Base-by-base conservation (phyloP, 2,113 vertebrate genomes). In the Rhinoptilus africanus region DNA sequence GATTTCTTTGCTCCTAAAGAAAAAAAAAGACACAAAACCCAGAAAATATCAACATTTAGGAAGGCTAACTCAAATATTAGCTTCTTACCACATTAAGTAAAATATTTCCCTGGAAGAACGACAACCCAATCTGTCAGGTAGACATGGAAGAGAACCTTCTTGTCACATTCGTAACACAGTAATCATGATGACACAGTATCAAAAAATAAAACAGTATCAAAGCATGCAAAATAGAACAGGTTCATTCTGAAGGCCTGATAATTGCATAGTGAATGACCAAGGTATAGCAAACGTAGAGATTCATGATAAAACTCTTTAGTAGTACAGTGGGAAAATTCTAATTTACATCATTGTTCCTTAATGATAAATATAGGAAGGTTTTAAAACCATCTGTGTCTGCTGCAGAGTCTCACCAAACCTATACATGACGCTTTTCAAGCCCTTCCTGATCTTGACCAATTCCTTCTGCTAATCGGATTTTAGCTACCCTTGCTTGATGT, bases 1-100 rank as follows among this genome's bases (percentile, higher is more conserved):
- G 99, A 98, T 89, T 99, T 99, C 98, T 98, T 98, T 79, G 99
- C 37, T 20, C 99, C 99, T 99, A 92, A 69, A 92, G 87, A 85
- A 87, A 34, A 67, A 26, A 2, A 64, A 4, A 68, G 5, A 72
- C 3, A 77, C 2, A 47, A 21, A 76, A 9, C 9, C 9, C 39
- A 90, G 37, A 73, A 72, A 48, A 64, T 0, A 59, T 35, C 37
- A 92, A 47, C 9, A 53, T 32, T 69, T 72, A 57, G 22, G 13
- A 91, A 91, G 43, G 30, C 20, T 83, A 81, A 74, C 26, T 84
- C 35, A 83, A 54, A 41, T 34, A 78, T 15, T 21, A 60, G 15
- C 13, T 56, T 72, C 7, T 66, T 35, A 80, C 23, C 59, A 37
- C 27, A 57, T 32, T n/a, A 85, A 79, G 21, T 51, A 28, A 92